Conservation (phyloP, 2,113 vertebrate species). For the Tyto alba region DNA sequence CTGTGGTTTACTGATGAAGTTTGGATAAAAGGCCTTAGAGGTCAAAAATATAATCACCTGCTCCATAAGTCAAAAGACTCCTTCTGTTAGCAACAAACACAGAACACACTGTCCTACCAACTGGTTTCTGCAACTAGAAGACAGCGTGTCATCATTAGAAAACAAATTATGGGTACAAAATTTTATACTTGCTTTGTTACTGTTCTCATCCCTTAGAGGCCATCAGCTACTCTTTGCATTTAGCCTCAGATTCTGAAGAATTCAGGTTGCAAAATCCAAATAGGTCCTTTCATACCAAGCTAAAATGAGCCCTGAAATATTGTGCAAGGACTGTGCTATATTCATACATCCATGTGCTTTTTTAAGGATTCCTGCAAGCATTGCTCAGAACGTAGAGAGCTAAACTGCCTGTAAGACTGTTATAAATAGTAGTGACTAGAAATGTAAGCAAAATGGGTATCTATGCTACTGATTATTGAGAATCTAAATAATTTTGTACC, state of each 20-base stretch:
- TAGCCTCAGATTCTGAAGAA: neutral
- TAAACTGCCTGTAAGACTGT: neutral
- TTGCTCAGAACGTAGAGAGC: neutral
- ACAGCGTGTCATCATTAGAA: neutral
- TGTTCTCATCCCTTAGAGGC: neutral
- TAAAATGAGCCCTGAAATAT: neutral
- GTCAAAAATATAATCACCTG: neutral
- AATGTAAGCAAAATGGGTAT: neutral
- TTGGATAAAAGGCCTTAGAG: neutral
- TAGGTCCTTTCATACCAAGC: neutral
- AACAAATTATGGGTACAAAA: neutral
- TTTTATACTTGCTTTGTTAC: neutral
- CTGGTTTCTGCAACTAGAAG: neutral
- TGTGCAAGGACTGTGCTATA: neutral
- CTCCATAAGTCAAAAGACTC: neutral
- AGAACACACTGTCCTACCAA: neutral
- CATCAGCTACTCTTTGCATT: neutral
- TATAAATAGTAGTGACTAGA: neutral
- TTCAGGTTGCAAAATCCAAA: neutral
- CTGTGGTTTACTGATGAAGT: neutral
- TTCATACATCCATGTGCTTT: neutral
- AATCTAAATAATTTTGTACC: neutral
- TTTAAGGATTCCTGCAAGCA: slow-evolving; percentile 18
- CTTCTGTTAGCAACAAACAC: neutral
- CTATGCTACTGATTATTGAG: neutral